Evolutionary conservation across 2,888 invertebrate species (phyloP).

Genomic region (Lasioglossum morio): DNA sequence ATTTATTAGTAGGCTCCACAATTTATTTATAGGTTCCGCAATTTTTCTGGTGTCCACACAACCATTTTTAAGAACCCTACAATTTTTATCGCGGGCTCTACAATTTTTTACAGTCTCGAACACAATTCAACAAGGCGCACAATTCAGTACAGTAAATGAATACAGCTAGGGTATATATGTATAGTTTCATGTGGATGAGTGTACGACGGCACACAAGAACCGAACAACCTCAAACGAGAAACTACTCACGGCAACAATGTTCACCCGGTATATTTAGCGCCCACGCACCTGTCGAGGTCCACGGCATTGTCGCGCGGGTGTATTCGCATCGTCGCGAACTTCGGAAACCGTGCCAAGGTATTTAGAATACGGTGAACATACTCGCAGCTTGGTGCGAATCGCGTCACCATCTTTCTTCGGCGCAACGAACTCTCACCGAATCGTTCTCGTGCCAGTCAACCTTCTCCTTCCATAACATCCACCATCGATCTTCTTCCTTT

Average conservation of each 20-base stretch:
- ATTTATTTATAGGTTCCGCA: neutral
- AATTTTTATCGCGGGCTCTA: neutral
- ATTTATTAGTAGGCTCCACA: too few relatives aligned
- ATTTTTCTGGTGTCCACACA: neutral
- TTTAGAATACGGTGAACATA: constrained; percentile 50
- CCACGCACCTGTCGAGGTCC: constrained; percentile 38
- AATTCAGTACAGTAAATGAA: neutral
- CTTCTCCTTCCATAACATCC: neutral
- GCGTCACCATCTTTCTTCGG: constrained; percentile 12
- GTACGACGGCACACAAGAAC: neutral
- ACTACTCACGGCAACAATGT: constrained; percentile 10
- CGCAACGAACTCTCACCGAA: constrained; percentile 31
- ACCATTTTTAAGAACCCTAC: neutral
- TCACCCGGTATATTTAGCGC: constrained; percentile 40
- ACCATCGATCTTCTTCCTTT: neutral
- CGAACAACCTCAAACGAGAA: neutral
- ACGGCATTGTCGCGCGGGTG: constrained; percentile 34
- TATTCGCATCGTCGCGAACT: constrained; percentile 38
- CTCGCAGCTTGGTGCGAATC: neutral
- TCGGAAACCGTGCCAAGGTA: constrained; percentile 52
- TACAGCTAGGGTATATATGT: neutral
- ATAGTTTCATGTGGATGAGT: too few relatives aligned
- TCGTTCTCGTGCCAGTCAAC: constrained; percentile 1
- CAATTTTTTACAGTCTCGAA: neutral
- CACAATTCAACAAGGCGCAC: neutral